Percentiles rank a stretch among this genome's conserved stretches.
phyloP scores from a whole-genome alignment of 2,888 invertebrate genomes.

The Netelia inedita region DNA sequence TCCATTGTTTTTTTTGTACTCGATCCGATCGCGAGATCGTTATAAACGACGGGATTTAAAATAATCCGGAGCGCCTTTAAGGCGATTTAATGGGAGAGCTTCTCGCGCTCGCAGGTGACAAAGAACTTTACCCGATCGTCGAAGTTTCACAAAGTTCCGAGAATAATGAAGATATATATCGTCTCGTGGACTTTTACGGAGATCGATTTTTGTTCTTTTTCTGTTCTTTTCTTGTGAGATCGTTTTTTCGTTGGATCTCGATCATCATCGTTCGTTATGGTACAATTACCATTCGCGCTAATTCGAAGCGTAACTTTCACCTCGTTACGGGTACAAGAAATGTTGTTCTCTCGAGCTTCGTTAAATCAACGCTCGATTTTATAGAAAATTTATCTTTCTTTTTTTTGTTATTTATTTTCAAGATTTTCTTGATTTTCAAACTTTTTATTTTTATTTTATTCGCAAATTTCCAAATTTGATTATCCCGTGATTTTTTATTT shows the following conservation, averaged over 20 bases:
- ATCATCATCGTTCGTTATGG: no score
- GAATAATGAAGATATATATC: background rate
- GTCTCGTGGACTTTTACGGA: background rate
- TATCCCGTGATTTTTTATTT: no score
- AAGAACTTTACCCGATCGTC: background rate
- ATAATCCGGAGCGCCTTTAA: slow-evolving; percentile 34
- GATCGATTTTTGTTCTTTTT: no score
- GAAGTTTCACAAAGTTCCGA: background rate
- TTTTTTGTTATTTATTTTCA: no score
- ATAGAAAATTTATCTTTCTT: background rate
- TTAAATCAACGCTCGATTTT: no score
- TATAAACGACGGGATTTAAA: slow-evolving; percentile 39
- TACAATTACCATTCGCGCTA: background rate
- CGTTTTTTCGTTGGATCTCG: no score
- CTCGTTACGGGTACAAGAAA: background rate
- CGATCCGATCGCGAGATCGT: background rate
- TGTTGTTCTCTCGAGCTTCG: no score
- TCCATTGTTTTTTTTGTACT: background rate
- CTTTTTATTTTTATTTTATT: no score
- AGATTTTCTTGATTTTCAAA: no score
- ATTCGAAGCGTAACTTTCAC: background rate
- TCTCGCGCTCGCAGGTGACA: background rate
- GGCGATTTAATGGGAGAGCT: background rate
- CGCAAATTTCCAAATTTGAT: no score
- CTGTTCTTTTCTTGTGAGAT: no score